These are phyloP conservation scores for Agraylea sexmaculata DNA, from an alignment of 1,140 invertebrate species.

Conservation along the genomic window DNA sequence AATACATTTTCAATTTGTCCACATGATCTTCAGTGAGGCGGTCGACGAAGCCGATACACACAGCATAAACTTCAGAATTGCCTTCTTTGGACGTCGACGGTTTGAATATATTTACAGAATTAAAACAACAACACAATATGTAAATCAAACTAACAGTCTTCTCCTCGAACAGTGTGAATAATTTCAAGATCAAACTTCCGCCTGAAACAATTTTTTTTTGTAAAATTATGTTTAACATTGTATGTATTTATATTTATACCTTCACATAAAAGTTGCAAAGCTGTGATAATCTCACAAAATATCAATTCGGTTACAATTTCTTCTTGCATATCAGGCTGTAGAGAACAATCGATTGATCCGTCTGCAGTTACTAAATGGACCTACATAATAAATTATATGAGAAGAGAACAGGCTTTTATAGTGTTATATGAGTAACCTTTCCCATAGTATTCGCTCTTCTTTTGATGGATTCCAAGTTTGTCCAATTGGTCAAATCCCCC, in stretches of 20 bases:
- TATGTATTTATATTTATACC: conserved; percentile 29
- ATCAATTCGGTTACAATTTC: conserved; percentile 60
- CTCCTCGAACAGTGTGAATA: conserved; percentile 85
- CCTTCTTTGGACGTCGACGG: conserved; percentile 85
- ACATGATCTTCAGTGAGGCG: conserved; percentile 32
- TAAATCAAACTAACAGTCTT: conserved; percentile 69
- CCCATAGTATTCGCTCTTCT: conserved; percentile 28
- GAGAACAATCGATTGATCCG: conserved; percentile 81
- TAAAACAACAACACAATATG: conserved; percentile 64
- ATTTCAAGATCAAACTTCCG: conserved; percentile 79
- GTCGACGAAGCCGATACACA: conserved; percentile 59
- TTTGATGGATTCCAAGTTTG: conserved; percentile 55
- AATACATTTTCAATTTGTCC: conserved; percentile 37
- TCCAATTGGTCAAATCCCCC: conserved; percentile 62
- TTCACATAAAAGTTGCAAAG: conserved; percentile 54
- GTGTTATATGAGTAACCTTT: conserved; percentile 24
- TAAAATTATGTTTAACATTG: not conserved
- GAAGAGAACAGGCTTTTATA: not conserved
- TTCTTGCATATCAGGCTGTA: conserved; percentile 79
- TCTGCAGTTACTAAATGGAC: conserved; percentile 75
- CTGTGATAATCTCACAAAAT: conserved; percentile 70
- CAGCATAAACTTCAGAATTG: conserved; percentile 86
- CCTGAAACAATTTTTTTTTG: conserved; percentile 33
- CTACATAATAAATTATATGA: conserved; percentile 20
- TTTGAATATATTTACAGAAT: conserved; percentile 66